Base-by-base conservation (phyloP, 2,888 invertebrate species). In the Psylliodes chrysocephalus region DNA sequence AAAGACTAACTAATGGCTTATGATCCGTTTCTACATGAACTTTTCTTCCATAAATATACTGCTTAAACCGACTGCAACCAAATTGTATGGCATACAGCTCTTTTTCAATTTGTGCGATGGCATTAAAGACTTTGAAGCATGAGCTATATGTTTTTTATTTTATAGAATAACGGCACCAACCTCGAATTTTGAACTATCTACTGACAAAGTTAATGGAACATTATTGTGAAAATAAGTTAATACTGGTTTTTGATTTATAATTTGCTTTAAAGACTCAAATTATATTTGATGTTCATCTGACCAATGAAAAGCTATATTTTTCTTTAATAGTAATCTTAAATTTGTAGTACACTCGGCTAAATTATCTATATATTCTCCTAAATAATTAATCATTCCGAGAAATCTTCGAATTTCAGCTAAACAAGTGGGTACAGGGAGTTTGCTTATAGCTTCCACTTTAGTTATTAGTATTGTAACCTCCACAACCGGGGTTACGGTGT, bases 371-470 rank as follows among this genome's bases (percentile, higher is more conserved):
- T 64, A 68, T 63, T 40, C 51, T 14, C 63, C 56, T 53, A 74
- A 56, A 69, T 75, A 75, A 18, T 71, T 75, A 2, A 72, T 67
- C 22, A 77, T 51, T 10, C 77, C 77, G 12, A 76, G 63, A 59
- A 78, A 72, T 60, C 70, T 66, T 47, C 38, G 35, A 14, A 57
- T 7, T 12, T 57, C 49, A 22, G 7, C 40, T 40, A 49, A 5
- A 59, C 38, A 35, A 3, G 18, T 25, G 3, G 59, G 59, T 10
- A 14, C 71, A 42, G 61, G 69, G 19, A 75, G 74, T n/a, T 17
- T 8, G 17, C 68, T 64, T 61, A 75, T 72, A 7, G 70, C 72
- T 59, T 72, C 47, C 3, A 73, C 59, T 46, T 71, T 72, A n/a
- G 63, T 66, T 14, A n/a, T 33, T 33, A n/a, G n/a, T n/a, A n/a